A percentile compares a stretch with the other conserved stretches of the same genome.
These are phyloP conservation scores for Diloba caeruleocephala DNA, from an alignment of 2,888 invertebrate species.

Conservation along the genomic window DNA sequence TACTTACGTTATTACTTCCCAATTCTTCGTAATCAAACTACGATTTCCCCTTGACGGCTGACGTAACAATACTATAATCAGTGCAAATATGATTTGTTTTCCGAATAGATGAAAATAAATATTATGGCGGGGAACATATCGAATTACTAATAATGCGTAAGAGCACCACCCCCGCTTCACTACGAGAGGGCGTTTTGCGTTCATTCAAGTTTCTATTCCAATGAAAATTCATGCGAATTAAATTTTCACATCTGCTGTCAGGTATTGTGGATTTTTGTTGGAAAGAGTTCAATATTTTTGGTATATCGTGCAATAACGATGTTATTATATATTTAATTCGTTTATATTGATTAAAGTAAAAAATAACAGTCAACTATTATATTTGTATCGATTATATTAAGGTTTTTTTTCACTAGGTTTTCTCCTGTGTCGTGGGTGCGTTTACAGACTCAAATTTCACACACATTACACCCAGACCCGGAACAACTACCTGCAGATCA, in stretches of 20 bases:
- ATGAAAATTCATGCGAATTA: slow-evolving; percentile 15
- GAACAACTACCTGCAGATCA: too few relatives aligned
- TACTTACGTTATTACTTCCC: slow-evolving; percentile 3
- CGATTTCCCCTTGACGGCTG: slow-evolving; percentile 29
- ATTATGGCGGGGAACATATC: slow-evolving; percentile 57
- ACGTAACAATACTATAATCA: slow-evolving; percentile 66
- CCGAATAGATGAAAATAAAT: slow-evolving; percentile 59
- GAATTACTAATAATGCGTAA: slow-evolving; percentile 59
- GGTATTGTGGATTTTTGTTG: neutral
- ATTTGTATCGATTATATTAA: too few relatives aligned
- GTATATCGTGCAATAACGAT: neutral
- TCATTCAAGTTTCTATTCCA: slow-evolving; percentile 27
- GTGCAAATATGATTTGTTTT: slow-evolving; percentile 65
- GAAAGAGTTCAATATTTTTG: neutral
- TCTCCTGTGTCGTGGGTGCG: too few relatives aligned
- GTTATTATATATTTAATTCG: too few relatives aligned
- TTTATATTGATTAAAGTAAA: too few relatives aligned
- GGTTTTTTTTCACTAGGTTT: too few relatives aligned
- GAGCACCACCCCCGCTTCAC: slow-evolving; percentile 29
- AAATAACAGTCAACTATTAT: too few relatives aligned
- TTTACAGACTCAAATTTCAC: too few relatives aligned
- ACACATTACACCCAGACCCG: too few relatives aligned
- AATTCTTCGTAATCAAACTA: slow-evolving; percentile 25
- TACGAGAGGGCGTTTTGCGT: slow-evolving; percentile 23
- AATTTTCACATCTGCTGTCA: neutral